These are phyloP conservation scores for Erythrocebus patas DNA, from an alignment of 2,113 vertebrate genomes.

Conservation along the genomic window DNA sequence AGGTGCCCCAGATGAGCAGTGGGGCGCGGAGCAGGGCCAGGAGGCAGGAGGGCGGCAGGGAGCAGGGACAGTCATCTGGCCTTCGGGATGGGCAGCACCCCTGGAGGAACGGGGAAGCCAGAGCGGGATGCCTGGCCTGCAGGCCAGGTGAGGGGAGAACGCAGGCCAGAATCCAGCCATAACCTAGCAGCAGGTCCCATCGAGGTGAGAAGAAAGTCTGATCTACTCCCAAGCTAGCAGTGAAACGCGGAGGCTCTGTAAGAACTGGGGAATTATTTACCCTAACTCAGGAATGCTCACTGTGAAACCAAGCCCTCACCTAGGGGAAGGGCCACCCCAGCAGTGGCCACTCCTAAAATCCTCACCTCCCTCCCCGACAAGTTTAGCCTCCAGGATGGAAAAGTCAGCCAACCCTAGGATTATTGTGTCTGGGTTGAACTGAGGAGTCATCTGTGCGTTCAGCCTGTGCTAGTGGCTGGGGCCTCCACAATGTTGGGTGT, in stretches of 20 bases:
- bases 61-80: accelerated
- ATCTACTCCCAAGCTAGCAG: not conserved
- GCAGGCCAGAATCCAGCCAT: not conserved
- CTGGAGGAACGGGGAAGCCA: not conserved
- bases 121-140: no score
- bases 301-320: not conserved
- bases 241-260: not conserved
- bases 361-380: not conserved
- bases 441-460: not conserved
- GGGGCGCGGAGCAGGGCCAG: not conserved
- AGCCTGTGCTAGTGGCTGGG: no score
- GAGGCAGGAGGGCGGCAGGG: no score
- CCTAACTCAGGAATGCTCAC: not conserved
- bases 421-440: not conserved
- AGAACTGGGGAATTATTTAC: not conserved
- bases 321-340: not conserved
- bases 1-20: not conserved
- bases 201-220: not conserved
- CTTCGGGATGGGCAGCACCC: no score
- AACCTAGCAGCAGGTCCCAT: not conserved
- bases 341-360: not conserved
- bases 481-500: no score
- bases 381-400: accelerated
- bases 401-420: not conserved
- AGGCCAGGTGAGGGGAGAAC: not conserved